Conservation (phyloP, 2,113 vertebrate species). For the Thunnus maccoyii region DNA sequence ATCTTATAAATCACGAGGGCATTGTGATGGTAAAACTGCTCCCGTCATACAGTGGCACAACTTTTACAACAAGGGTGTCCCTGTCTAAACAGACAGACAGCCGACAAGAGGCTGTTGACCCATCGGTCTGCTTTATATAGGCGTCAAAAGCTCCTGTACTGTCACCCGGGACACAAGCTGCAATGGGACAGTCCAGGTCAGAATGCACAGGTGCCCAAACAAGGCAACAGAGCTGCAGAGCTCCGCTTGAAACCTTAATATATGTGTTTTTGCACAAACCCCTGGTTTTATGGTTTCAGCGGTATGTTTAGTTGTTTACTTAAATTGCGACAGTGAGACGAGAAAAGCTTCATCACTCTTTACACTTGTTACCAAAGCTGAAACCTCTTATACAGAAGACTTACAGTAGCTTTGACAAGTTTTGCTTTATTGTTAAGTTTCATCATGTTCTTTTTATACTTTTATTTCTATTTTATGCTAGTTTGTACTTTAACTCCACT, state of each 20-base stretch:
- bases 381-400: not conserved
- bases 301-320: not conserved
- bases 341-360: too few relatives aligned
- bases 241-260: not conserved
- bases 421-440: too few relatives aligned
- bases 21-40: slow-evolving; percentile 63
- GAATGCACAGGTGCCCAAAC: slow-evolving; percentile 77
- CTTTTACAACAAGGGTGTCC: slow-evolving; percentile 48
- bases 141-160: slow-evolving; percentile 29
- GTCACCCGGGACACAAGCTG: slow-evolving; percentile 69
- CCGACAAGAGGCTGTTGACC: slow-evolving; percentile 76
- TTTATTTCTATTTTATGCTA: too few relatives aligned
- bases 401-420: too few relatives aligned
- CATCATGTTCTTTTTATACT: too few relatives aligned
- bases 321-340: not conserved
- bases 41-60: slow-evolving; percentile 30
- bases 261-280: slow-evolving; percentile 1
- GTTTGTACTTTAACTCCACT: too few relatives aligned
- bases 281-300: slow-evolving; percentile 7
- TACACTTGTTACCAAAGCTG: not conserved
- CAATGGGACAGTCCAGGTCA: slow-evolving; percentile 38
- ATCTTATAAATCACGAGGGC: slow-evolving; percentile 55
- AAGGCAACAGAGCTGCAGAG: slow-evolving; percentile 15
- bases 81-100: slow-evolving; percentile 62
- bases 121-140: slow-evolving; percentile 45